Evolutionary conservation across 2,888 invertebrate species (phyloP), one percentile per base, ranked within the genome.

Genomic region (Ophioninae sp.): DNA sequence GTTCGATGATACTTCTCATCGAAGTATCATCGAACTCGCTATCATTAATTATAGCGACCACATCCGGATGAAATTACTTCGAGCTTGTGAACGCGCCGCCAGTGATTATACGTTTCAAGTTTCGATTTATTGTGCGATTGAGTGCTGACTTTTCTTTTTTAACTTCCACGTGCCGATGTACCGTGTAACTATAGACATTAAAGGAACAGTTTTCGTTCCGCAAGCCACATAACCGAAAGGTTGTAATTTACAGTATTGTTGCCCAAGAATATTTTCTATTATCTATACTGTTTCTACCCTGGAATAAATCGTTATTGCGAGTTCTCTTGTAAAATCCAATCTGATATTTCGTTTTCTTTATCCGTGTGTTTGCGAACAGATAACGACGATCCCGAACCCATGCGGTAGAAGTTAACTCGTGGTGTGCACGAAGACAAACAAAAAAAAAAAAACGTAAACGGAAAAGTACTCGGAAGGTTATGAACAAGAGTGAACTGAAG

Each of bases 401-500:
- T 20, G 41, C 7, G 21, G 41, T 64, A 41, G 41, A 41, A 20
- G 7, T 56, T 10, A 8, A 17, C 6, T 64, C 62, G n/a, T 37
- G 44, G 68, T 44, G 62, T 67, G 20, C 6, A 8, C 39, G 37
- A 41, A 67, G 44, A 70, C 72, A 64, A 57, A 44, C 41, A 7
- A 67, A 59, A 70, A 78, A 62, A 56, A 44, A 56, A 7, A 44
- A 65, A 61, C 62, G 23, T 61, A 17, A 37, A 62, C 30, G 21
- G 30, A 23, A 64, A 17, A 13, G 61, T 50, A 61, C 59, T 57
- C 30, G 69, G 82, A 74, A 79, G 82, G 85, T 50, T 39, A 91
- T 91, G 91, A 91, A 92, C 76, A 89, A 88, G 81, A 89, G 89
- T 84, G 91, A 91, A 81, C 82, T 91, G 79, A 91, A 88, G 84